Evolutionary conservation across 2,797 vertebrate species (phyloP).

Genomic region (Syndactyla subalaris): DNA sequence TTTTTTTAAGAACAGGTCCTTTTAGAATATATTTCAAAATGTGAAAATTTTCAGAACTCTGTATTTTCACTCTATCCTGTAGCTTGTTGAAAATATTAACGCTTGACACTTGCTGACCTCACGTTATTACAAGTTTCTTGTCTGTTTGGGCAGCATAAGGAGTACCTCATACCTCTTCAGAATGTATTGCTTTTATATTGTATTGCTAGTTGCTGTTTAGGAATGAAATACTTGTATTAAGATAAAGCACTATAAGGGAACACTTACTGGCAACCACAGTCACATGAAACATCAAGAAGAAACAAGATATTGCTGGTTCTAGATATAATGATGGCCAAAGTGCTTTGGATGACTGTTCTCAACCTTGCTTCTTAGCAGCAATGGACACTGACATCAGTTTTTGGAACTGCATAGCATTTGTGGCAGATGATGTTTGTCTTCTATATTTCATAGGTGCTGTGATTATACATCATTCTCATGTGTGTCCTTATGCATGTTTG

Average conservation of each 20-base stretch:
- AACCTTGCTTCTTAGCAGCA: neutral
- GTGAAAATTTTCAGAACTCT: neutral
- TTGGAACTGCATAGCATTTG: neutral
- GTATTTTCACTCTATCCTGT: neutral
- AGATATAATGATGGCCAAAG: neutral
- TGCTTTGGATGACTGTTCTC: neutral
- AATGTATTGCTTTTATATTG: neutral
- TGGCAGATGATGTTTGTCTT: neutral
- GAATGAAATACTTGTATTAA: neutral
- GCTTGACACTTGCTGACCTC: neutral
- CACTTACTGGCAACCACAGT: neutral
- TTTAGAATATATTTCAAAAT: neutral
- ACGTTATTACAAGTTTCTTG: neutral
- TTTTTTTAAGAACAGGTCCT: neutral
- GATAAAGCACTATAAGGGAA: neutral
- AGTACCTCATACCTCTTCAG: neutral
- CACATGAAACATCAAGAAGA: neutral
- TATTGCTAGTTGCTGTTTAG: neutral
- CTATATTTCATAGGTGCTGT: neutral
- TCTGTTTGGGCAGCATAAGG: neutral
- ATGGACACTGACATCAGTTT: neutral
- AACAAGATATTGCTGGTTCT: neutral
- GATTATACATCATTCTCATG: fast-evolving
- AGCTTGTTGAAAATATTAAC: neutral
- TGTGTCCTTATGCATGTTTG: neutral